phyloP scores from a whole-genome alignment of 2,888 invertebrate species.

The Chalcosyrphus nemorum region DNA sequence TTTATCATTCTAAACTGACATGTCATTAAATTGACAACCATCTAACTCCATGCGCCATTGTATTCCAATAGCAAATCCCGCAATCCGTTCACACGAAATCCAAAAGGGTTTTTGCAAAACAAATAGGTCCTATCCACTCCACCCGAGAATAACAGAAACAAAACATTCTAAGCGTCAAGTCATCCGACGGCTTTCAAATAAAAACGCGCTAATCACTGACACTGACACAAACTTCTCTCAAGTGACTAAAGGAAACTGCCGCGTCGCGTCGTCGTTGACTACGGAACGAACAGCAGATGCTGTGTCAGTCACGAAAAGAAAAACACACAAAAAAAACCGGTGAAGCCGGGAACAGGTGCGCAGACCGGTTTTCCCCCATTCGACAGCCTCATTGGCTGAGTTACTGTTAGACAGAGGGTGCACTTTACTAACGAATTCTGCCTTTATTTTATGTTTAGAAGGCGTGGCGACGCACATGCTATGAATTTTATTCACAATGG shows the following conservation, averaged over 20 bases:
- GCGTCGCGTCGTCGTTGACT: not conserved
- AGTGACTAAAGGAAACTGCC: not conserved
- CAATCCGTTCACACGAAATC: no score
- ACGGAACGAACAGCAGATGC: constrained; percentile 12
- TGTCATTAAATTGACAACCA: no score
- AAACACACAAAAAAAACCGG: not conserved
- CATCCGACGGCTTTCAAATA: not conserved
- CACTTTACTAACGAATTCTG: not conserved
- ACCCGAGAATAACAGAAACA: not conserved
- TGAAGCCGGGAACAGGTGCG: constrained; percentile 53
- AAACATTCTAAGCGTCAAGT: not conserved
- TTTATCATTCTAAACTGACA: no score
- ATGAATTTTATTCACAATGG: constrained; percentile 45
- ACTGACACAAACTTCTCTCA: not conserved
- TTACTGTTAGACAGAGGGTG: not conserved
- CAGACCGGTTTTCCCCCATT: constrained; percentile 42
- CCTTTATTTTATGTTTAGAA: not conserved
- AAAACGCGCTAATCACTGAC: not conserved
- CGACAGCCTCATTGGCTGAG: constrained; percentile 36
- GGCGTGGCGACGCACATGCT: constrained; percentile 34
- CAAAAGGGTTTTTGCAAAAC: no score
- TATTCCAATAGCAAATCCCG: no score
- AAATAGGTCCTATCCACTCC: not conserved
- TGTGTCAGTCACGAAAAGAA: no score
- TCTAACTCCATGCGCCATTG: no score